These are phyloP conservation scores for Polydrusus tereticollis DNA, from an alignment of 2,888 invertebrate genomes.

Conservation along the genomic window DNA sequence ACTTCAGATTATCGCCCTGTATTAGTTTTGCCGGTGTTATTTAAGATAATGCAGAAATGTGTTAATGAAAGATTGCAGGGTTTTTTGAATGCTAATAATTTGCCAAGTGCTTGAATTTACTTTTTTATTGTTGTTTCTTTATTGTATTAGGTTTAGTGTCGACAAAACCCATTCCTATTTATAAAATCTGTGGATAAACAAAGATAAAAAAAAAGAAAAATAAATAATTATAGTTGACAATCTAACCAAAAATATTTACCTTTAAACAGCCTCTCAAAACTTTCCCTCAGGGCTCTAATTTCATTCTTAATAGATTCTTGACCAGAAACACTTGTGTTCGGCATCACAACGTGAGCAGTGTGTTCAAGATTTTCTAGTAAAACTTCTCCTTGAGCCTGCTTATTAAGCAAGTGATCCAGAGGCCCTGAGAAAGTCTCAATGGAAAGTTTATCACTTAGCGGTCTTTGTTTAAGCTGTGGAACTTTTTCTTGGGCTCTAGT, in stretches of 20 bases:
- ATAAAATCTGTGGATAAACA: no score
- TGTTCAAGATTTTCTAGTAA: slow-evolving; percentile 89
- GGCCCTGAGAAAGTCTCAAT: slow-evolving; percentile 91
- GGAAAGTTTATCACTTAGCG: slow-evolving; percentile 87
- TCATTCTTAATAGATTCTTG: slow-evolving; percentile 86
- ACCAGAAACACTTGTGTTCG: slow-evolving; percentile 85
- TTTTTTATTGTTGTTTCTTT: no score
- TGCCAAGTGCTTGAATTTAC: background rate
- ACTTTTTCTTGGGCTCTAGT: slow-evolving; percentile 89
- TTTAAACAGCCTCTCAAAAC: slow-evolving; percentile 86
- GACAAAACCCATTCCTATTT: no score
- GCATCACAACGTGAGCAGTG: slow-evolving; percentile 87
- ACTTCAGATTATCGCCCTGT: no score
- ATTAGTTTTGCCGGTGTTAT: no score
- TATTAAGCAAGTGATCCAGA: slow-evolving; percentile 87
- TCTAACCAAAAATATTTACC: slow-evolving; percentile 59
- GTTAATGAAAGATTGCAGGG: no score
- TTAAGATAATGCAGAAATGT: no score
- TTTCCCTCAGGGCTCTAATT: slow-evolving; percentile 86
- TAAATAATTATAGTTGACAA: background rate
- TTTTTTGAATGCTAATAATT: background rate
- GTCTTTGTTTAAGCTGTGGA: slow-evolving; percentile 86
- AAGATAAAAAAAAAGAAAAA: no score
- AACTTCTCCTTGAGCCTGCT: slow-evolving; percentile 91
- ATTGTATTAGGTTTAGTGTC: no score